Evolutionary conservation across 2,888 invertebrate genomes (phyloP).

Genomic region (Hydrotaea diabolus): DNA sequence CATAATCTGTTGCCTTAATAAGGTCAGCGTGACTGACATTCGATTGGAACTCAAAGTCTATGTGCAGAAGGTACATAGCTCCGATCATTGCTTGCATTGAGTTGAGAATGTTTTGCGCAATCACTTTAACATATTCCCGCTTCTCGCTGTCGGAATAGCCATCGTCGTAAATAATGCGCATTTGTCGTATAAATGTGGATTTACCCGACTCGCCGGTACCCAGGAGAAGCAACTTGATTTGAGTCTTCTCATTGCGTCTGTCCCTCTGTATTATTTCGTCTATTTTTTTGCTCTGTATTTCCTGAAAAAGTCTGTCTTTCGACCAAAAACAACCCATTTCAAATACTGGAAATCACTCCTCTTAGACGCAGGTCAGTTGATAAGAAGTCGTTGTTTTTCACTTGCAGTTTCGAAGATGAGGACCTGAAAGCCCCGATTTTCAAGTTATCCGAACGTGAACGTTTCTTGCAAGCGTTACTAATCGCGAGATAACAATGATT

Average conservation of each 20-base stretch:
- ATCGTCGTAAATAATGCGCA: slow-evolving; percentile 55
- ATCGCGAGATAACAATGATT: background rate
- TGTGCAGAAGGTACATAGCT: slow-evolving; percentile 54
- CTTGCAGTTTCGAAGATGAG: too few relatives aligned
- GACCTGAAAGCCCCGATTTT: too few relatives aligned
- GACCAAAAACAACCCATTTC: background rate
- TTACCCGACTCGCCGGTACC: slow-evolving; percentile 61
- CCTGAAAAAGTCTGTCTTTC: background rate
- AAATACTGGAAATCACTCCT: too few relatives aligned
- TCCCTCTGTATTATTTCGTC: slow-evolving; percentile 16
- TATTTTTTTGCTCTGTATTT: slow-evolving; percentile 11
- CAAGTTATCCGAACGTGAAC: background rate
- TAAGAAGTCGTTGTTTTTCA: background rate
- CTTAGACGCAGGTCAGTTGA: too few relatives aligned
- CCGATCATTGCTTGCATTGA: slow-evolving; percentile 49
- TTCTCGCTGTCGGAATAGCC: slow-evolving; percentile 49
- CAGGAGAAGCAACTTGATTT: slow-evolving; percentile 55
- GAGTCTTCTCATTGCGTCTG: slow-evolving; percentile 44
- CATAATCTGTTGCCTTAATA: slow-evolving; percentile 11
- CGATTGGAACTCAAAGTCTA: slow-evolving; percentile 42
- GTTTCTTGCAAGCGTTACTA: background rate
- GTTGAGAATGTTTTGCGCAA: slow-evolving; percentile 54
- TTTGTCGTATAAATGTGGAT: slow-evolving; percentile 62
- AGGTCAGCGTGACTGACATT: slow-evolving; percentile 37
- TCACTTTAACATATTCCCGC: slow-evolving; percentile 33